Evolutionary conservation across 2,888 invertebrate genomes (phyloP).

Genomic region (Vanessa cardui): DNA sequence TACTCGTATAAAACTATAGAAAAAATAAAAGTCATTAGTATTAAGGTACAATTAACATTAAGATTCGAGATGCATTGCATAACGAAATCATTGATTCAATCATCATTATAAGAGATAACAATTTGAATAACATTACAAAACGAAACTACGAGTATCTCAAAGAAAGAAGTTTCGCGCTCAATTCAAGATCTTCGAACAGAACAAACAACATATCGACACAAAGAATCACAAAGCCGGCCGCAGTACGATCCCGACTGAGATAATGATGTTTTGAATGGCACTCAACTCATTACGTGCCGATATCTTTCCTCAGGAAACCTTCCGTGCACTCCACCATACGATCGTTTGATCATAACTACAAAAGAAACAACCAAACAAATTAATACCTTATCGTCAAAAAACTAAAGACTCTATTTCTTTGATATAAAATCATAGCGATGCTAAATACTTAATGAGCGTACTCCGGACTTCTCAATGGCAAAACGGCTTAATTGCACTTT

Average conservation of each 20-base stretch:
- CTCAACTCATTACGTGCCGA: conserved; percentile 77
- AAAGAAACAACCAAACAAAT: conserved; percentile 39
- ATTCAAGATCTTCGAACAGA: conserved; percentile 33
- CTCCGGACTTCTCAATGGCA: conserved; percentile 52
- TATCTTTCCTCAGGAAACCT: conserved; percentile 73
- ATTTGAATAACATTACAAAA: conserved; percentile 9
- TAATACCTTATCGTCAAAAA: conserved; percentile 26
- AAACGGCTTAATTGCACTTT: conserved; percentile 58
- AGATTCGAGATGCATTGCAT: too few relatives aligned
- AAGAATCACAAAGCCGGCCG: conserved; percentile 42
- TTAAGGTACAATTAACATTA: too few relatives aligned
- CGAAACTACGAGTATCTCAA: conserved; percentile 4
- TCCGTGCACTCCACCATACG: conserved; percentile 50
- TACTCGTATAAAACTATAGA: too few relatives aligned
- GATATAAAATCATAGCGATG: conserved; percentile 53
- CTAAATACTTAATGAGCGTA: conserved; percentile 76
- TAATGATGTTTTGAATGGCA: conserved; percentile 77
- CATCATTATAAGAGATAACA: background rate
- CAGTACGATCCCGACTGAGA: conserved; percentile 60
- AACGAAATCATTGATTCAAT: too few relatives aligned
- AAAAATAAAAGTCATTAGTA: too few relatives aligned
- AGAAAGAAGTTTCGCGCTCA: conserved; percentile 7
- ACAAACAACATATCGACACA: conserved; percentile 34
- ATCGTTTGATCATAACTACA: conserved; percentile 52
- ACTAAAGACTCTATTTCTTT: conserved; percentile 42